Evolutionary conservation across 2,113 vertebrate genomes (phyloP).

Genomic region (Orientallactaga bullata): DNA sequence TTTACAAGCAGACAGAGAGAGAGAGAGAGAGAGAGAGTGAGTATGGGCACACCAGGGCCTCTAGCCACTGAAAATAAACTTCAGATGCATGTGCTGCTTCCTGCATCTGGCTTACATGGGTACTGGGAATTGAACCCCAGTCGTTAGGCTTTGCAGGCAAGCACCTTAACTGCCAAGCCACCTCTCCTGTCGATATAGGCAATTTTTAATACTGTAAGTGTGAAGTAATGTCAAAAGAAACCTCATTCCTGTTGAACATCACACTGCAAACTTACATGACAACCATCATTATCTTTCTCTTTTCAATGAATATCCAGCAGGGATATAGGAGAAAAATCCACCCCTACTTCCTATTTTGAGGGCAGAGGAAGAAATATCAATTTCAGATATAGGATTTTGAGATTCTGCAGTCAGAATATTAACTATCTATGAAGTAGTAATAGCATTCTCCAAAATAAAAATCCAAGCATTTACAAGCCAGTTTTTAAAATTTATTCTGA

Average conservation of each 20-base stretch:
- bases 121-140: too few relatives aligned
- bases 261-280: neutral
- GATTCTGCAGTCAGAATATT: neutral
- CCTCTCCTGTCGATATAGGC: too few relatives aligned
- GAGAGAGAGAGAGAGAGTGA: too few relatives aligned
- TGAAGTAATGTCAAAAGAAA: neutral
- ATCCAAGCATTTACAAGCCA: neutral
- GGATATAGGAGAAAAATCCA: neutral
- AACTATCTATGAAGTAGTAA: neutral
- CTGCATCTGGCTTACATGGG: too few relatives aligned
- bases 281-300: conserved; percentile 46
- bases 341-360: neutral
- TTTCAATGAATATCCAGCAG: neutral
- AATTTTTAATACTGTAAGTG: neutral
- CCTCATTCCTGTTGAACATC: neutral
- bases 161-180: too few relatives aligned
- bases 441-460: conserved; percentile 39
- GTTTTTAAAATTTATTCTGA: neutral
- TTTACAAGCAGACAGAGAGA: too few relatives aligned
- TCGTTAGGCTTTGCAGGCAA: too few relatives aligned
- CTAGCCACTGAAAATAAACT: too few relatives aligned
- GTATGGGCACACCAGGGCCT: too few relatives aligned
- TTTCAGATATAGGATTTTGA: neutral
- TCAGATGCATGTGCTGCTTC: too few relatives aligned
- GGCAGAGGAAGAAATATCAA: neutral